These are phyloP conservation scores for Papilio aristodemus DNA, from an alignment of 1,140 invertebrate species.

Conservation along the genomic window DNA sequence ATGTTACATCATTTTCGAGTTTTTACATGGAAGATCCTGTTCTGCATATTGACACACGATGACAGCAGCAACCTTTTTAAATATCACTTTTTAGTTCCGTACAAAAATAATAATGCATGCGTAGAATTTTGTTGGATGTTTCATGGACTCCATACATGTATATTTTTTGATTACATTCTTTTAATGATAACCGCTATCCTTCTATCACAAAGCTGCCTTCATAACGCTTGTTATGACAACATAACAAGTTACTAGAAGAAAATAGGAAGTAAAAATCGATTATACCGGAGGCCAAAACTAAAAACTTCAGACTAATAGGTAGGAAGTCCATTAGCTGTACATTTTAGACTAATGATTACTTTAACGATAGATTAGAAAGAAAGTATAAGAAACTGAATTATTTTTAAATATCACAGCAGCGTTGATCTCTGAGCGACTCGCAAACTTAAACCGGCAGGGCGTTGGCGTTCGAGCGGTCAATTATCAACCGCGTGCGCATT, in stretches of 20 bases:
- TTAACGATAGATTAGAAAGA: not conserved
- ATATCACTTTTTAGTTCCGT: not conserved
- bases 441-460: not conserved
- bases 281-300: too few species aligned
- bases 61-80: not conserved
- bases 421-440: not conserved
- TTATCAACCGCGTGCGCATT: constrained; percentile 38
- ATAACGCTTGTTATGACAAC: too few species aligned
- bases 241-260: too few species aligned
- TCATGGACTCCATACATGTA: too few species aligned
- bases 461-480: constrained; percentile 20
- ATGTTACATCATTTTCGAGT: constrained; percentile 34
- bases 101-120: not conserved
- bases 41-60: not conserved
- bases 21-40: not conserved
- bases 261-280: too few species aligned
- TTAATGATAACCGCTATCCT: too few species aligned
- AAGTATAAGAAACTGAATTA: not conserved
- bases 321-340: not conserved
- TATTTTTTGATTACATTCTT: too few species aligned
- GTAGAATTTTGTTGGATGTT: too few species aligned
- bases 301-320: too few species aligned
- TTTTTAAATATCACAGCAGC: not conserved
- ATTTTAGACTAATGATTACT: not conserved
- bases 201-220: too few species aligned